Percentiles rank a stretch among this genome's conserved stretches.
phyloP scores from a whole-genome alignment of 2,113 vertebrate species.

The Perca flavescens region DNA sequence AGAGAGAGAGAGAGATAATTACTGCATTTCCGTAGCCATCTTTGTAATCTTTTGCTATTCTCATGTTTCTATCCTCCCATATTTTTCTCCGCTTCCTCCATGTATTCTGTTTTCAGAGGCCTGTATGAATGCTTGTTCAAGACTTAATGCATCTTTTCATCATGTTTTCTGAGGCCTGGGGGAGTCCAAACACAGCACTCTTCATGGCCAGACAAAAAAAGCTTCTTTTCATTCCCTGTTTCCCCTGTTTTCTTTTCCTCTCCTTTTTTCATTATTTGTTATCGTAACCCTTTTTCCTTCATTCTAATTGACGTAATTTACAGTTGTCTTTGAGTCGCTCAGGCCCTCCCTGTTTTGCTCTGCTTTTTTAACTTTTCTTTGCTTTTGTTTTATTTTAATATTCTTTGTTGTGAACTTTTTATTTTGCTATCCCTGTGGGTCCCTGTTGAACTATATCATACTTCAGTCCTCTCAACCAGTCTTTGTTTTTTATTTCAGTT shows the following conservation, averaged over 20 bases:
- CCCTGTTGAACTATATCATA: background rate
- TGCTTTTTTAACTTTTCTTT: background rate
- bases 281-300: background rate
- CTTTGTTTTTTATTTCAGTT: background rate
- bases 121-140: background rate
- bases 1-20: background rate
- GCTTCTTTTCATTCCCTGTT: background rate
- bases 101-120: background rate
- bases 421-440: background rate
- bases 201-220: background rate
- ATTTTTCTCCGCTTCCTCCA: background rate
- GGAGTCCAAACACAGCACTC: background rate
- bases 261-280: conserved; percentile 1
- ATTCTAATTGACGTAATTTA: background rate
- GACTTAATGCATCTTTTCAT: conserved; percentile 19
- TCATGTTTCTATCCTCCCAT: background rate
- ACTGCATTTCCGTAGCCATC: background rate
- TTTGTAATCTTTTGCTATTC: background rate
- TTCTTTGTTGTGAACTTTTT: background rate
- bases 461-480: background rate
- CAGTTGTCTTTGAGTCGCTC: background rate
- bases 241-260: background rate
- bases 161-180: background rate
- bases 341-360: background rate
- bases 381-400: background rate